phyloP scores from a whole-genome alignment of 2,113 vertebrate species.

The Lanius ludovicianus region DNA sequence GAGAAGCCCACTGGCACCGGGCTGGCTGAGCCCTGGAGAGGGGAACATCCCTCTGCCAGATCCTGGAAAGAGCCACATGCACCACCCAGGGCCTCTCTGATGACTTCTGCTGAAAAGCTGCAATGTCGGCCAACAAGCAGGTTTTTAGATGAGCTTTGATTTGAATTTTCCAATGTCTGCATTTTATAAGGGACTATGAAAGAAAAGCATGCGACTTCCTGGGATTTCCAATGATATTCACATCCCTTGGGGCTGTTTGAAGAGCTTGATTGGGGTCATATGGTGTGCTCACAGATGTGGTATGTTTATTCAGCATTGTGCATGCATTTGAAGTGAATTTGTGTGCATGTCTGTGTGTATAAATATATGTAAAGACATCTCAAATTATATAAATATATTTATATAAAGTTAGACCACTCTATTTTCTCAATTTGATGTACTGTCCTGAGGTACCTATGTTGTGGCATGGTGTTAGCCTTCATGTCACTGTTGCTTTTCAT shows the following conservation, averaged over 20 bases:
- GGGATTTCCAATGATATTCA: background rate
- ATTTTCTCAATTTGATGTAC: background rate
- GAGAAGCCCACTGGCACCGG: background rate
- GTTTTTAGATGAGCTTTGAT: background rate
- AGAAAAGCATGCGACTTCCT: rapidly evolving
- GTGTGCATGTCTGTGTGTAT: background rate
- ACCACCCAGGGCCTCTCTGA: background rate
- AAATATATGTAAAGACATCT: background rate
- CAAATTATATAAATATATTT: background rate
- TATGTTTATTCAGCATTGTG: background rate
- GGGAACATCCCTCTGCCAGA: background rate
- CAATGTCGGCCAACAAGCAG: background rate
- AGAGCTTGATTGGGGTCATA: background rate
- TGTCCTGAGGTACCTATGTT: constrained; percentile 10
- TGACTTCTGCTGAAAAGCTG: background rate
- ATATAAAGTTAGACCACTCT: background rate
- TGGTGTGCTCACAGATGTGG: background rate
- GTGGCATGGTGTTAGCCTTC: constrained; percentile 35
- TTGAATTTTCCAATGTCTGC: background rate
- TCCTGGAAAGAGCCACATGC: rapidly evolving
- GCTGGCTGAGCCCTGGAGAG: background rate
- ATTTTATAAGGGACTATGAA: background rate
- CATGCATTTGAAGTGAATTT: background rate
- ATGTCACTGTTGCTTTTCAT: constrained; percentile 12
- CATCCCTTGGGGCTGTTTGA: background rate